Conservation (phyloP, 2,113 vertebrate species). For the Scomber colias region DNA sequence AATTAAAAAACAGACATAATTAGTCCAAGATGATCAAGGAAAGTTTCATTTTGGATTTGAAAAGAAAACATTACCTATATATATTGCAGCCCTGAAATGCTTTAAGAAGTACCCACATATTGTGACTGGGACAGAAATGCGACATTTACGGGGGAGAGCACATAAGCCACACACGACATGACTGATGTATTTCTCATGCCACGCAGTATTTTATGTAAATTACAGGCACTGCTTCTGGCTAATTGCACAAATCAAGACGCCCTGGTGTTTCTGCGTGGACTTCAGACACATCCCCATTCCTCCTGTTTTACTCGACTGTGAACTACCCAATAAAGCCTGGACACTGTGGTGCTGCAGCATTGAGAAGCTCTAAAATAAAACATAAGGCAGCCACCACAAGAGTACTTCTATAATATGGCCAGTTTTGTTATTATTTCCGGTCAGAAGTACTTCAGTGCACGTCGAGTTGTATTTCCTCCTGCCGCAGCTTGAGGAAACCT, state of each 20-base stretch:
- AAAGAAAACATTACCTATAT: background rate
- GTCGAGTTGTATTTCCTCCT: constrained; percentile 22
- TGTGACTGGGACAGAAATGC: background rate
- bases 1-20: too few species aligned
- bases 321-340: constrained; percentile 14
- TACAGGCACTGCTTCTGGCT: background rate
- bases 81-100: background rate
- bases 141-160: background rate
- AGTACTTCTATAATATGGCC: background rate
- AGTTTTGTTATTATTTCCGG: constrained; percentile 37
- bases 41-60: background rate
- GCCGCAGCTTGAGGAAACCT: background rate
- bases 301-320: background rate
- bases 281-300: background rate
- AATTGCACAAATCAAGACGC: background rate
- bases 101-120: background rate
- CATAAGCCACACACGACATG: background rate
- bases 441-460: constrained; percentile 30
- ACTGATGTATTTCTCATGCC: background rate
- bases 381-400: constrained; percentile 20
- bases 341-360: background rate
- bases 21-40: background rate
- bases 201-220: background rate
- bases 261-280: background rate
- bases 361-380: constrained; percentile 18